Evolutionary conservation across 2,113 vertebrate genomes (phyloP), one percentile per base, ranked within the genome.

Genomic region (Cairina moschata): DNA sequence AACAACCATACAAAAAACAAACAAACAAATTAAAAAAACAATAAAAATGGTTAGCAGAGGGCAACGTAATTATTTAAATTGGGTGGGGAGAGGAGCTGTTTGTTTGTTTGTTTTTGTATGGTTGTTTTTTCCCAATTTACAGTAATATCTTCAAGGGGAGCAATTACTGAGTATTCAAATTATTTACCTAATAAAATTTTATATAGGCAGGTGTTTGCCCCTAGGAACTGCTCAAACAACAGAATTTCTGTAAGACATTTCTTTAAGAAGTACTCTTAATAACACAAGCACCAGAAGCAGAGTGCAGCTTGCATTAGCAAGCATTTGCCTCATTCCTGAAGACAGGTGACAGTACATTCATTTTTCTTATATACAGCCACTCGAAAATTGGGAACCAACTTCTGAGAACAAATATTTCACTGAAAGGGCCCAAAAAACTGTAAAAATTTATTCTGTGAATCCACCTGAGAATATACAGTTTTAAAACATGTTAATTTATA

Each of bases 401-500:
- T 96, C 83, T 96, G 74, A n/a, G 34, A 86, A 73, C 26, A 81
- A 34, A 32, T 74, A 93, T 95, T 96, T 90, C 65, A 83, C 29
- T 11, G 22, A 84, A 87, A 87, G 69, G 18, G 83, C 21, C 40
- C 85, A 29, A 69, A 93, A 93, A 68, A 36, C 18, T 90, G 73
- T 44, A 80, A 88, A 89, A 93, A 52, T 85, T 88, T 81, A 77
- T 78, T 83, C 55, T 63, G n/a, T 88, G 97, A 93, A 92, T 87
- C 84, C 89, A 95, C 88, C 78, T 89, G 93, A 96, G 85, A 95
- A 72, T 87, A 91, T 63, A 23, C 20, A 25, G 90, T 90, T 97
- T 96, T 92, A 96, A 97, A 97, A 96, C 91, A 92, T 95, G 97
- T 94, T 98, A 98, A 98, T 98, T 97, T 98, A 97, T 97, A 97